Base-by-base conservation (phyloP, 2,113 vertebrate genomes). In the Upupa epops region DNA sequence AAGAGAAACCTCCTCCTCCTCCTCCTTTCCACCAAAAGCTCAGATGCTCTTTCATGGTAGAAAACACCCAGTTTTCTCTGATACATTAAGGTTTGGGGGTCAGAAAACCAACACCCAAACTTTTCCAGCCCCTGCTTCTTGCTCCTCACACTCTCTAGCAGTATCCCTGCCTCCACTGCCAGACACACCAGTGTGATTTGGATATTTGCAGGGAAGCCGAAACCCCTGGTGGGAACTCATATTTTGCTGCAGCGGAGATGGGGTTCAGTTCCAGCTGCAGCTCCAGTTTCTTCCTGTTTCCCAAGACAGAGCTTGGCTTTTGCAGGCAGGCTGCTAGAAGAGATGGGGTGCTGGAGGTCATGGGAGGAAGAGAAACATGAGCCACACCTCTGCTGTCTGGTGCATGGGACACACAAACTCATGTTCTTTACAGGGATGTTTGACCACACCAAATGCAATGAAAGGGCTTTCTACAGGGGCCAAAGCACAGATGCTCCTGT, bases 211-310 rank as follows among this genome's bases (percentile, higher is more conserved):
- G 34, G 63, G 74, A 89, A 92, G 65, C 36, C n/a, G 58, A 95
- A 86, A 82, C 65, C 40, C 70, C 18, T 0, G 0, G 7, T 31
- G 72, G 72, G 90, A 66, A 51, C 8, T 7, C 0, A 0, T 9
- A 21, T 92, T 77, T 74, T 31, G 48, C 61, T 60, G 56, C 19
- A 65, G 75, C 36, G 0, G 5, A 86, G 60, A 18, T 0, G 2
- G 3, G 5, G 31, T 74, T 90, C 1, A 1, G 19, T 70, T 89
- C 68, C 78, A 81, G 83, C 15, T 1, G 0, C 60, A 1, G 79
- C 56, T 93, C 55, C 0, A 3, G 31, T 70, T 92, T 86, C 69
- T 59, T 25, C 36, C 56, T 2, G 0, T 46, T 88, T n/a, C 49
- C 49, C 31, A 11, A 14, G 31, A 60, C 31, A 42, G 29, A 79